Evolutionary conservation across 2,797 vertebrate genomes (phyloP), one percentile per base, ranked within the genome.

Genomic region (Lepilemur ruficaudatus): DNA sequence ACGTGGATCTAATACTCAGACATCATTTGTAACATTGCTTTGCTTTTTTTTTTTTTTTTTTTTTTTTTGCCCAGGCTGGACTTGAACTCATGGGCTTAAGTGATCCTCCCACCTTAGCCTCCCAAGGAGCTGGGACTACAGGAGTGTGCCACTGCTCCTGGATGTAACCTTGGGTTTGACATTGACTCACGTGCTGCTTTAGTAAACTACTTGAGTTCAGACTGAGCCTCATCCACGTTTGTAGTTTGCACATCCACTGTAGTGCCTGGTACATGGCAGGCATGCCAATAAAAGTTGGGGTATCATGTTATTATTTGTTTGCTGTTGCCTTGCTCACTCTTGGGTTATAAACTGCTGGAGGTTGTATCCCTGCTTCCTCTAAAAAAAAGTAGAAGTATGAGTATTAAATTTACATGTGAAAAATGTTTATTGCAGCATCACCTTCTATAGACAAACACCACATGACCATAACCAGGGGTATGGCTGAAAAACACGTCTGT

Each of bases 131-230:
- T 57, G 32, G 32, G 75, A 52, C 48, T 35, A 28, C 20, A 57
- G n/a, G 7, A 28, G n/a, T 55, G 22, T 25, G n/a, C 76, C n/a
- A 57, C 22, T 17, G 50, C 76, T 38, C 52, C n/a, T 17, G 22
- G n/a, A 52, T 55, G 22, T 35, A 38, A 57, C 22, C 14, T 7
- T 79, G 46, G 25, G 46, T 80, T 70, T 72, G 52, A 91, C 59
- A 38, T 8, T 32, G 61, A 83, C 63, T 78, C 41, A 59, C 43
- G 25, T 28, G 61, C 50, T 82, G 38, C 48, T 91, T 91, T 15
- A 48, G 15, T 46, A 79, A 93, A 72, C 50, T 89, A 85, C 83
- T 25, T 41, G 73, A 76, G 52, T 65, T 83, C 80, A 84, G 76
- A 72, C 20, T 5, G 10, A 76, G 84, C 78, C 63, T 30, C 41